Percentiles rank a stretch among this genome's conserved stretches.
Evolutionary conservation across 2,113 vertebrate species (phyloP).

Genomic region (Epinephelus moara): DNA sequence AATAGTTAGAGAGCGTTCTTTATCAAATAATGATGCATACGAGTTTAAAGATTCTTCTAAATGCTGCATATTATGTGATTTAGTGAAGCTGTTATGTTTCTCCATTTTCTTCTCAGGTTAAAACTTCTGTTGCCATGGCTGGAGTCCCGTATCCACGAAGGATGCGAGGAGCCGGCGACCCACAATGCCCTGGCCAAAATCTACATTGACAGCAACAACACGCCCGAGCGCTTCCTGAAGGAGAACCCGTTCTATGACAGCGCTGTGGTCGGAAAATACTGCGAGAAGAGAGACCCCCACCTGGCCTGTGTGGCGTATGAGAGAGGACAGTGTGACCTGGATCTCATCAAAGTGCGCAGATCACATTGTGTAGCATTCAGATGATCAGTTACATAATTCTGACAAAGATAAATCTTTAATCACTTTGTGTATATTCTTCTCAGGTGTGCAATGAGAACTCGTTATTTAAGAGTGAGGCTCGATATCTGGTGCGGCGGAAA

Average conservation of each 20-base stretch:
- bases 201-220: slow-evolving; percentile 95
- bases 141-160: slow-evolving; percentile 92
- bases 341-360: slow-evolving; percentile 90
- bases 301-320: slow-evolving; percentile 93
- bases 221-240: slow-evolving; percentile 91
- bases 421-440: background rate
- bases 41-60: background rate
- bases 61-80: background rate
- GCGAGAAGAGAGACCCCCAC: slow-evolving; percentile 94
- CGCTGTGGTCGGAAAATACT: slow-evolving; percentile 90
- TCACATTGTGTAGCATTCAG: background rate
- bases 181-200: slow-evolving; percentile 95
- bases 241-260: slow-evolving; percentile 94
- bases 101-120: slow-evolving; percentile 80
- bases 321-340: slow-evolving; percentile 92
- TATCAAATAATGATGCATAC: no score
- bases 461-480: slow-evolving; percentile 93
- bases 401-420: background rate
- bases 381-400: background rate
- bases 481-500: slow-evolving; percentile 92
- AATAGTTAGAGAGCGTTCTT: background rate
- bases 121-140: slow-evolving; percentile 93
- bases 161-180: slow-evolving; percentile 92
- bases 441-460: slow-evolving; percentile 97
- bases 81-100: background rate